Conservation (phyloP, 2,797 vertebrate genomes). For the Echiichthys vipera region DNA sequence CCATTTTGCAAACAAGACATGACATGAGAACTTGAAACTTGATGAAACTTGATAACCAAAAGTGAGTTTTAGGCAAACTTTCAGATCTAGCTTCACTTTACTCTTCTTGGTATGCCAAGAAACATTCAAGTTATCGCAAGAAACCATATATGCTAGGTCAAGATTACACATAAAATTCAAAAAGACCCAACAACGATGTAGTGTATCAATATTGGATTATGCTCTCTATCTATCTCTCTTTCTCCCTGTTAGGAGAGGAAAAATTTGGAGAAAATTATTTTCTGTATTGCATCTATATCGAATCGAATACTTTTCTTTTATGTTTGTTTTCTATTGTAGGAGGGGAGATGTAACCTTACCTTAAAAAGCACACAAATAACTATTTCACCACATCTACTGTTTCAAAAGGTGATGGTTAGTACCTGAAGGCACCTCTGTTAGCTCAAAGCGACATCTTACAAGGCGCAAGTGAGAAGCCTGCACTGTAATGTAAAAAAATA, state of each 20-base stretch:
- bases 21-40: too few species aligned
- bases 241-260: too few species aligned
- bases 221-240: too few species aligned
- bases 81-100: too few species aligned
- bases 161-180: too few species aligned
- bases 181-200: too few species aligned
- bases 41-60: too few species aligned
- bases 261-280: too few species aligned
- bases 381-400: conserved; percentile 39
- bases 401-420: conserved; percentile 56
- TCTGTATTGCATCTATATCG: too few species aligned
- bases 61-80: background rate
- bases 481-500: conserved; percentile 44
- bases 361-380: conserved; percentile 34
- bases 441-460: conserved; percentile 12
- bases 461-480: conserved; percentile 1
- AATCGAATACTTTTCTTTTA: background rate
- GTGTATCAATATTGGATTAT: background rate
- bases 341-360: background rate
- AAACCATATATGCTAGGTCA: too few species aligned
- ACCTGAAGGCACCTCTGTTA: conserved; percentile 35
- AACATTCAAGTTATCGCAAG: too few species aligned
- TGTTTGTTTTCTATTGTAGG: conserved; percentile 5
- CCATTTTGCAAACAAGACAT: background rate
- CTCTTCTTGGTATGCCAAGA: background rate